A percentile compares a stretch with the other conserved stretches of the same genome.
Conservation (phyloP, 2,797 vertebrate species). For the Florisuga fusca region DNA sequence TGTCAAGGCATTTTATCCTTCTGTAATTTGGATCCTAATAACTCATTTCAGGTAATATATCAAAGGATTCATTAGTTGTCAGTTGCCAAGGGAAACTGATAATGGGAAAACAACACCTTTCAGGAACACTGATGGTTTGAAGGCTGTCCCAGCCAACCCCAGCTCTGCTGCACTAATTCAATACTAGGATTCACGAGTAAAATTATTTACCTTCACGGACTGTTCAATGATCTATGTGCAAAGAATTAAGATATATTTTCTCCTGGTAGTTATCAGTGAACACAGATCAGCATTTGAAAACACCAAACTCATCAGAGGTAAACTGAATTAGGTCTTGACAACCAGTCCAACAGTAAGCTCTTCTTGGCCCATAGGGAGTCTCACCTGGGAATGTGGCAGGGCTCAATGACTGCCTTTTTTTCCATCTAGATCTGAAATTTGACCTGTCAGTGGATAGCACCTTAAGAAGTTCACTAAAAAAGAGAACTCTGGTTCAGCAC, state of each 20-base stretch:
- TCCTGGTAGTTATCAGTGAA: neutral
- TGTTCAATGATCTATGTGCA: neutral
- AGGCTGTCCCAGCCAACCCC: neutral
- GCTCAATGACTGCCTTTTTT: neutral
- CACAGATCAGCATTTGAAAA: neutral
- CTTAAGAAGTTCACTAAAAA: neutral
- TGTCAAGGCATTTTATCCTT: conserved; percentile 24
- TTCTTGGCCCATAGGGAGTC: neutral
- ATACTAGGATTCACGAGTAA: neutral
- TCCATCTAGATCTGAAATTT: neutral
- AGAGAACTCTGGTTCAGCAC: neutral
- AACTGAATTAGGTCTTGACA: neutral
- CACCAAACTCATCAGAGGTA: neutral
- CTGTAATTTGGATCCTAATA: neutral
- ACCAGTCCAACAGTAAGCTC: neutral
- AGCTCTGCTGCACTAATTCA: neutral
- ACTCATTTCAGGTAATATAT: neutral
- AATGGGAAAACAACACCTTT: neutral
- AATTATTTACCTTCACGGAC: neutral
- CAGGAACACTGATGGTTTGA: neutral
- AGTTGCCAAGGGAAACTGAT: neutral
- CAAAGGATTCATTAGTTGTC: neutral
- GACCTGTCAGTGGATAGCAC: neutral
- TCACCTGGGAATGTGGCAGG: neutral
- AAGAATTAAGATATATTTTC: neutral